These are phyloP conservation scores for Sebastes hubbsi DNA, from an alignment of 2,797 vertebrate genomes.

Conservation along the genomic window DNA sequence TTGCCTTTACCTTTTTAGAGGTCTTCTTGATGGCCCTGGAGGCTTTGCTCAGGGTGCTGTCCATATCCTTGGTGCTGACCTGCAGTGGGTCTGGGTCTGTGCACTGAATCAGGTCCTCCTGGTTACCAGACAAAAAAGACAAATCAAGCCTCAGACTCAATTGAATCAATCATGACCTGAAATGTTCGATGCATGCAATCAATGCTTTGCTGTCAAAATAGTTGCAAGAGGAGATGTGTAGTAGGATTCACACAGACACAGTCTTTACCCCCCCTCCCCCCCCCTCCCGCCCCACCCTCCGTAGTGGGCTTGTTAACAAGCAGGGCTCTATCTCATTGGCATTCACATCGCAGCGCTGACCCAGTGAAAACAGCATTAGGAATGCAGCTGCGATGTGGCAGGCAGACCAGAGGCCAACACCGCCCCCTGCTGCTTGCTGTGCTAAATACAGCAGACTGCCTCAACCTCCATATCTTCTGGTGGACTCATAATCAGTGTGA, in stretches of 20 bases:
- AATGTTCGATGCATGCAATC: slow-evolving; percentile 13
- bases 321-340: slow-evolving; percentile 56
- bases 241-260: slow-evolving; percentile 6
- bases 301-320: slow-evolving; percentile 61
- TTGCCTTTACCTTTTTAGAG: slow-evolving; percentile 91
- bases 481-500: not conserved
- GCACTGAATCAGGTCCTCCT: slow-evolving; percentile 95
- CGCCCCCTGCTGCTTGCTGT: slow-evolving; percentile 71
- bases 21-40: slow-evolving; percentile 98
- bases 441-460: not conserved
- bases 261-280: no score
- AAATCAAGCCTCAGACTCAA: slow-evolving; percentile 4
- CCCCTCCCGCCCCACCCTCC: slow-evolving; percentile 9
- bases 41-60: slow-evolving; percentile 96
- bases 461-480: not conserved
- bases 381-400: slow-evolving; percentile 50
- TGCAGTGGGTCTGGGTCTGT: slow-evolving; percentile 94
- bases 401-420: slow-evolving; percentile 52
- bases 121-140: slow-evolving; percentile 46
- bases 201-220: slow-evolving; percentile 48
- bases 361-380: slow-evolving; percentile 63
- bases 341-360: slow-evolving; percentile 67
- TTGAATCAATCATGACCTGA: slow-evolving; percentile 6
- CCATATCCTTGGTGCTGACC: slow-evolving; percentile 98
- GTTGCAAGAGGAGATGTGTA: slow-evolving; percentile 17